Evolutionary conservation across 1,140 invertebrate genomes (phyloP).

Genomic region (Mycetomoellerius zeteki): DNA sequence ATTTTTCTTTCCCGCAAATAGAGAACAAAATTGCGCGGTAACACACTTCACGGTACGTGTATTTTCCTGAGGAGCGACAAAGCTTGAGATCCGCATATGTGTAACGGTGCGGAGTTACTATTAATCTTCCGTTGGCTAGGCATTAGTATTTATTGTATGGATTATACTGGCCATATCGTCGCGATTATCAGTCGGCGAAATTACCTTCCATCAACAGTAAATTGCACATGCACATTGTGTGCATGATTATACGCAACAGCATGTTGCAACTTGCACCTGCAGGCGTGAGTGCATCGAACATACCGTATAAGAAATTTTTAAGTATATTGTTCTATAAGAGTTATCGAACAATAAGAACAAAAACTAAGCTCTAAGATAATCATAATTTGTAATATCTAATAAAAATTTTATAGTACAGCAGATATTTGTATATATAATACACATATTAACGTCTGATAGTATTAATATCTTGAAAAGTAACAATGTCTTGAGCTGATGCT

Average conservation of each 20-base stretch:
- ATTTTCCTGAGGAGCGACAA: slow-evolving; percentile 18
- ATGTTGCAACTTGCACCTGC: slow-evolving; percentile 60
- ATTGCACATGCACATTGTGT: slow-evolving; percentile 66
- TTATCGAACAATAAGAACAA: background rate
- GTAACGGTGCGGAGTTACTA: slow-evolving; percentile 22
- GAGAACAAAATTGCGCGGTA: slow-evolving; percentile 25
- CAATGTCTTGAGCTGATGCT: background rate
- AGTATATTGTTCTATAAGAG: background rate
- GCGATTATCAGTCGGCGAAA: slow-evolving; percentile 75
- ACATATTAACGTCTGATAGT: no score
- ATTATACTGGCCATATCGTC: slow-evolving; percentile 69
- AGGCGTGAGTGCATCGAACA: background rate
- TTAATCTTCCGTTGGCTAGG: slow-evolving; percentile 67
- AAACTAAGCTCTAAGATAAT: background rate
- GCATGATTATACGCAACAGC: slow-evolving; percentile 59
- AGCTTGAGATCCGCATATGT: slow-evolving; percentile 30
- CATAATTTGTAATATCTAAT: background rate
- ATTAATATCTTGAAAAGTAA: background rate
- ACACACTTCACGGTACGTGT: slow-evolving; percentile 26
- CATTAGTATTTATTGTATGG: slow-evolving; percentile 76
- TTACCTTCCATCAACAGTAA: slow-evolving; percentile 76
- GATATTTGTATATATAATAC: background rate
- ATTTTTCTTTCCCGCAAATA: slow-evolving; percentile 14
- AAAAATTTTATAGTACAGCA: background rate
- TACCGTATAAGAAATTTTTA: background rate